Conservation (phyloP, 1,140 invertebrate genomes). For the Temnothorax nylanderi region DNA sequence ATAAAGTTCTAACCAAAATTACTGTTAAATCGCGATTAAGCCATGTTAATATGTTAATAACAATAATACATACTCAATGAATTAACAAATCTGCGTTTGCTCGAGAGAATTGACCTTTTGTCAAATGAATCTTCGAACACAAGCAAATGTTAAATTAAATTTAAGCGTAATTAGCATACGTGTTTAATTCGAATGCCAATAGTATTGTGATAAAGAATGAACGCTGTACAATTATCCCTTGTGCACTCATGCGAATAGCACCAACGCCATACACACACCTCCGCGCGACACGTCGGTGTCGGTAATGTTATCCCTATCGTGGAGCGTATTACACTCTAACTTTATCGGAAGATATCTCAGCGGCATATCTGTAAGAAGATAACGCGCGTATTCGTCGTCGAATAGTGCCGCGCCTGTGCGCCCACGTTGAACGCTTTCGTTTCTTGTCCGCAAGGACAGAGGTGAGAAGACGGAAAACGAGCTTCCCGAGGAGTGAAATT, state of each 20-base stretch:
- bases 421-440: conserved; percentile 24
- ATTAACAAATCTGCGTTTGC: neutral
- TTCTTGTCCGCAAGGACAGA: neutral
- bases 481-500: neutral
- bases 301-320: conserved; percentile 48
- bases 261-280: neutral
- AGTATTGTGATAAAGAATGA: neutral
- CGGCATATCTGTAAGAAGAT: conserved; percentile 80
- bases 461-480: neutral
- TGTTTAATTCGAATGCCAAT: neutral
- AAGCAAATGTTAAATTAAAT: neutral
- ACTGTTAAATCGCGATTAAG: too few species aligned
- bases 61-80: too few species aligned
- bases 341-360: conserved; percentile 82
- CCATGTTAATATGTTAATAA: too few species aligned
- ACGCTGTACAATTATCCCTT: neutral
- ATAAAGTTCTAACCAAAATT: too few species aligned
- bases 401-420: conserved; percentile 73
- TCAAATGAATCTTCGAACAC: neutral
- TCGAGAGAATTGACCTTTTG: neutral
- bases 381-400: conserved; percentile 77
- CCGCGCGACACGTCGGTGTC: neutral
- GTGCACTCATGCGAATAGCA: neutral
- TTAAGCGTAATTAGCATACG: neutral
- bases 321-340: conserved; percentile 68